Evolutionary conservation across 2,888 invertebrate species (phyloP).

Genomic region (Tinea trinotella): DNA sequence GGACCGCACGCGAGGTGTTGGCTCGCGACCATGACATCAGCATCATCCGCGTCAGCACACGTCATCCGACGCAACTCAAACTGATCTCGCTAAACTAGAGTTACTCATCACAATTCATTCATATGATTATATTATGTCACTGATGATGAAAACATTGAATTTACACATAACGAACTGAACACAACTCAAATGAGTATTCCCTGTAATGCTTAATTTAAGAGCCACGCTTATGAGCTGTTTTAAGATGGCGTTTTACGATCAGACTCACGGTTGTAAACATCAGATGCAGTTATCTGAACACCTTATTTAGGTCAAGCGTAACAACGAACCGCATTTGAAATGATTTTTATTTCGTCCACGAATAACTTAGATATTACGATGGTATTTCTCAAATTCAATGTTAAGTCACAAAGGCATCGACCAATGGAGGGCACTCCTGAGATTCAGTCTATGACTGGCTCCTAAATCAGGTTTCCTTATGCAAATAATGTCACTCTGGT

Average conservation of each 20-base stretch:
- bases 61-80: constrained; percentile 48
- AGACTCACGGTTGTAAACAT: no score
- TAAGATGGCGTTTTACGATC: no score
- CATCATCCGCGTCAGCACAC: constrained; percentile 47
- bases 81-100: constrained; percentile 31
- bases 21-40: constrained; percentile 55
- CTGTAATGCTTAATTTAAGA: not conserved
- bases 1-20: constrained; percentile 29
- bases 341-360: no score
- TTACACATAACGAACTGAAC: not conserved
- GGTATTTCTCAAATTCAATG: constrained; percentile 1
- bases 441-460: not conserved
- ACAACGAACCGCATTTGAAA: no score
- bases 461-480: not conserved
- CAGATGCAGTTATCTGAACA: no score
- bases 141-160: constrained; percentile 6
- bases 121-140: constrained; percentile 37
- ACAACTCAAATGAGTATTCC: not conserved
- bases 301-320: no score
- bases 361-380: no score
- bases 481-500: not conserved
- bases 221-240: no score
- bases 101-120: constrained; percentile 48
- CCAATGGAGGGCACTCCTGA: constrained; percentile 2
- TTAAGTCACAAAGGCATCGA: not conserved